Conservation (phyloP, 2,888 invertebrate genomes). For the Ormyrus thymus region DNA sequence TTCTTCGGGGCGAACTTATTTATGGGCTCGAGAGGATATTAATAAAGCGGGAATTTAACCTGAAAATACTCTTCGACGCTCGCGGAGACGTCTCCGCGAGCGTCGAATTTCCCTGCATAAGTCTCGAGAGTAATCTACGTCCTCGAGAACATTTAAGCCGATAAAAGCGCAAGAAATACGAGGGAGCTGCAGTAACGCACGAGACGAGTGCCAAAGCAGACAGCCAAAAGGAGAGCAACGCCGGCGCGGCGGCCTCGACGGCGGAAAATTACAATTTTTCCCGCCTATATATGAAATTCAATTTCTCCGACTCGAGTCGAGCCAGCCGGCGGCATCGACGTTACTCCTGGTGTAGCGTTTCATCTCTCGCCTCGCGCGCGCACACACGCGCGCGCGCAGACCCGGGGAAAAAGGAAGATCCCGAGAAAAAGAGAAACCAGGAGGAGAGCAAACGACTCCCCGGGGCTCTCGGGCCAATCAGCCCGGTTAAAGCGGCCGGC, state of each 20-base stretch:
- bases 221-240: not conserved
- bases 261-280: slow-evolving; percentile 63
- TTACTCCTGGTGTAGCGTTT: slow-evolving; percentile 51
- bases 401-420: not conserved
- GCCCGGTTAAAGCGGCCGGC: slow-evolving; percentile 61
- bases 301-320: slow-evolving; percentile 58
- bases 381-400: not conserved
- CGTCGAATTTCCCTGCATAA: not conserved
- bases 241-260: not conserved
- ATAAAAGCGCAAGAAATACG: slow-evolving; percentile 43
- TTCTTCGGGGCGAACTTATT: too few relatives aligned
- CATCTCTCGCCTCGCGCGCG: slow-evolving; percentile 45
- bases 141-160: slow-evolving; percentile 32
- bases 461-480: slow-evolving; percentile 70
- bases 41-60: too few relatives aligned
- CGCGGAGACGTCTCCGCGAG: not conserved
- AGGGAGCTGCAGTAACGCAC: not conserved
- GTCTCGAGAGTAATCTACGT: slow-evolving; percentile 34
- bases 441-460: slow-evolving; percentile 66
- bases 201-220: not conserved
- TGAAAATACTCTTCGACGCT: too few relatives aligned
- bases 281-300: slow-evolving; percentile 61
- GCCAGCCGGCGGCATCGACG: not conserved
- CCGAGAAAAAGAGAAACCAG: slow-evolving; percentile 19
- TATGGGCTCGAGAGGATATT: too few relatives aligned